Conservation (phyloP, 2,888 invertebrate species). For the Germaria angustata region DNA sequence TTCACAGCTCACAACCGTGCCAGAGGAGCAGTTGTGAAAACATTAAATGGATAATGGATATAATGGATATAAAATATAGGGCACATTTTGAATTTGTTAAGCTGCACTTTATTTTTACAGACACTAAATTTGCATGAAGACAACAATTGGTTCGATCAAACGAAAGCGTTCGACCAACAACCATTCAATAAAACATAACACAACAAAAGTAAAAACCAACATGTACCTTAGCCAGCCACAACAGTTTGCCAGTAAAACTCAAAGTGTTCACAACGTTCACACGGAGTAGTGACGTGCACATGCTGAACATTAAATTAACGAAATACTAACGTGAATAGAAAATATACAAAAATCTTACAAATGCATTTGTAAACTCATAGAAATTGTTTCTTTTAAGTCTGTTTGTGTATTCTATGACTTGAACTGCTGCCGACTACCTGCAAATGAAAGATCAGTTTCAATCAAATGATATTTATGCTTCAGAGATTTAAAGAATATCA, state of each 20-base stretch:
- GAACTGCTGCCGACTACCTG: slow-evolving; percentile 16
- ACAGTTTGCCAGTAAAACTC: slow-evolving; percentile 68
- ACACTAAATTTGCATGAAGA: slow-evolving; percentile 16
- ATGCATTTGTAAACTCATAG: slow-evolving; percentile 6
- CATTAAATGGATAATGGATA: too few relatives aligned
- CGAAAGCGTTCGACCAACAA: slow-evolving; percentile 32
- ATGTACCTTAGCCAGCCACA: slow-evolving; percentile 50
- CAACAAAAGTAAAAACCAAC: slow-evolving; percentile 68
- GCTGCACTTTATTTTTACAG: background rate
- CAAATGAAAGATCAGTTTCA: slow-evolving; percentile 26
- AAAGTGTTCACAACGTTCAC: slow-evolving; percentile 47
- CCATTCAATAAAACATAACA: slow-evolving; percentile 59
- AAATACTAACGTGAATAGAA: slow-evolving; percentile 25
- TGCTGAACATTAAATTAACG: background rate
- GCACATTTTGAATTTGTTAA: background rate
- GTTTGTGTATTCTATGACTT: slow-evolving; percentile 11
- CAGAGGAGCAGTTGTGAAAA: too few relatives aligned
- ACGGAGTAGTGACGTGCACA: slow-evolving; percentile 1
- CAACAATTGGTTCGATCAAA: slow-evolving; percentile 15
- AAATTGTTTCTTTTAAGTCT: slow-evolving; percentile 25
- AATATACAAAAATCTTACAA: background rate
- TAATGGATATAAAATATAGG: slow-evolving; percentile 13
- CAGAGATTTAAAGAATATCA: slow-evolving; percentile 20
- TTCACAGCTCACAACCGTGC: too few relatives aligned
- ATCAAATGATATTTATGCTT: slow-evolving; percentile 26